These are phyloP conservation scores for Pharmacophagus antenor DNA, from an alignment of 2,888 invertebrate species.

Conservation along the genomic window DNA sequence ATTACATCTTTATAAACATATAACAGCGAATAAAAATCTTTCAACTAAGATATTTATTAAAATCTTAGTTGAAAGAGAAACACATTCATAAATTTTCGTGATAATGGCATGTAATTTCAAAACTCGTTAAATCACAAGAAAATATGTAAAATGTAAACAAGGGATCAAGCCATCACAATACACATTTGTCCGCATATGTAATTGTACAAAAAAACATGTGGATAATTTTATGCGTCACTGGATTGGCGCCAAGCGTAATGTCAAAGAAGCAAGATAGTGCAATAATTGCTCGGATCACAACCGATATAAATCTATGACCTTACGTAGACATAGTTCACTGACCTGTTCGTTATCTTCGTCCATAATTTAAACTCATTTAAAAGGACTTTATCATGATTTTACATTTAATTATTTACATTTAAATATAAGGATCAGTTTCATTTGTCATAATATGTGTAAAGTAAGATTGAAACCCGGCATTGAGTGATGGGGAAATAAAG, in stretches of 20 bases:
- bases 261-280: conserved; percentile 8
- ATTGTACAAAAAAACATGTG: conserved; percentile 10
- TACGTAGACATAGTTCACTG: conserved; percentile 43
- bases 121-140: not conserved
- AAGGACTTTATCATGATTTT: not conserved
- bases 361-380: conserved; percentile 36
- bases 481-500: too few relatives aligned
- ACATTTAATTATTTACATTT: not conserved
- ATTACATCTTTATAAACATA: too few relatives aligned
- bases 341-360: conserved; percentile 48
- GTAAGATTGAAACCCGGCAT: not conserved
- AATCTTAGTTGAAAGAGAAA: too few relatives aligned
- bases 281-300: conserved; percentile 5
- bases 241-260: conserved; percentile 16
- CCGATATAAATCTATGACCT: conserved; percentile 9
- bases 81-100: not conserved
- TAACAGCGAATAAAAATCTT: too few relatives aligned
- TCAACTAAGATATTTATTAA: not conserved
- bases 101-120: not conserved
- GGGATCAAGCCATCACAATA: not conserved
- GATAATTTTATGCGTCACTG: conserved; percentile 7
- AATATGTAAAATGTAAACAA: conserved; percentile 13
- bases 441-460: not conserved
- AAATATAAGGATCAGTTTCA: not conserved
- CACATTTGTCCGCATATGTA: conserved; percentile 5